Evolutionary conservation across 35 echinoderm and acorn worm genomes (phyloP), one percentile per base, ranked within the genome.

Genomic region (Strongylocentrotus purpuratus): DNA sequence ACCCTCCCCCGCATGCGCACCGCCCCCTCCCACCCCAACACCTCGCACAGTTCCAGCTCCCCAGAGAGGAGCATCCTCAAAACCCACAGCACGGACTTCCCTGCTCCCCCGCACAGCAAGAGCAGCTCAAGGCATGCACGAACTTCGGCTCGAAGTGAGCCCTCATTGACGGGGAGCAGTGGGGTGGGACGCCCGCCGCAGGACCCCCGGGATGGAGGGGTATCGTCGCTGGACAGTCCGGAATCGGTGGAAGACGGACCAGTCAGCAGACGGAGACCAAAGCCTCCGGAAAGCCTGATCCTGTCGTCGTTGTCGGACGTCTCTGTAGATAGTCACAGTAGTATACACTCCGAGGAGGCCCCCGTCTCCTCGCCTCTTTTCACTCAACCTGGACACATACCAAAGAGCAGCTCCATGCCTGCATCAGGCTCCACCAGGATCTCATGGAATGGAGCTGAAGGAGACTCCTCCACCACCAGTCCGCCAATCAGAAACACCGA

Each of bases 1-100:
- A 93, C 95, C 7, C 86, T 99, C 88, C 98, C 97, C 6, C 89
- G 97, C 33, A 99, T 99, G 97, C 94, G 96, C 65, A 96, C 97
- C 15, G 94, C 92, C 3, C 98, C 97, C 28, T 90, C 92, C 48
- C 94, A 94, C 61, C 97, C 95, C 25, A 22, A 55, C 41, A 47
- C 85, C 87, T 90, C 95, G 25, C 87, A 94, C 5, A 97, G 96
- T 90, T 93, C 96, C 78, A 96, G 94, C 18, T 95, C 96, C 9
- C 94, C 96, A 10, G 87, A 95, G 47, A 33, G 86, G 18, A 46
- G 48, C 86, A 55, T 94, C 46, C 35, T 33, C 13, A 91, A 95
- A 47, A 85, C 90, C 0, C 86, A 94, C 94, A 87, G 88, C 32
- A 48, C 86, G 46, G 86, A 95, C 70, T 70, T 85, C 33, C 71